These are phyloP conservation scores for Prosopocoilus inquinatus DNA, from an alignment of 2,888 invertebrate species.

Conservation along the genomic window DNA sequence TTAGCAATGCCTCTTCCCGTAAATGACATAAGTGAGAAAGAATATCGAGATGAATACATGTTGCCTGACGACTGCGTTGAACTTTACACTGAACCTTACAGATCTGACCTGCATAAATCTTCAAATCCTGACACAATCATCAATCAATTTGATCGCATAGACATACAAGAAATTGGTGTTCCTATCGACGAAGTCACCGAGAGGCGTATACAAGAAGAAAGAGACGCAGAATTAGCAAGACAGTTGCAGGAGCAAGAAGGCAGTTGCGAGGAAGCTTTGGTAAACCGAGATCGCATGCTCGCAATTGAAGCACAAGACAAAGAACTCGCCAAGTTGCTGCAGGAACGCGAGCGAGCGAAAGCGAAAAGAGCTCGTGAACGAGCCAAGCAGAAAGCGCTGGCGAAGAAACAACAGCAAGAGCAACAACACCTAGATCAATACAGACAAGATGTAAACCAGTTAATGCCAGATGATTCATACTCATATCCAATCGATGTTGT, in stretches of 20 bases:
- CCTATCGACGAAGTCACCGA: conserved; percentile 52
- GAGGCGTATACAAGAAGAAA: conserved; percentile 60
- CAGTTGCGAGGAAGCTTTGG: conserved; percentile 56
- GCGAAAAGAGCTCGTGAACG: conserved; percentile 68
- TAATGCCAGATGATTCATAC: conserved; percentile 52
- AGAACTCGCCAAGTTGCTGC: conserved; percentile 72
- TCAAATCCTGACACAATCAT: conserved; percentile 15
- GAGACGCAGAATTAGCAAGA: conserved; percentile 73
- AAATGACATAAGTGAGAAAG: neutral
- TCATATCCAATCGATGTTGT: conserved; percentile 58
- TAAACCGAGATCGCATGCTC: conserved; percentile 60
- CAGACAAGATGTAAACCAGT: conserved; percentile 35
- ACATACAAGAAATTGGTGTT: conserved; percentile 51
- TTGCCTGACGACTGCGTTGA: conserved; percentile 29
- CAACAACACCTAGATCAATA: conserved; percentile 43
- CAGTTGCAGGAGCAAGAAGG: conserved; percentile 75
- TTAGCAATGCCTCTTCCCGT: conserved; percentile 45
- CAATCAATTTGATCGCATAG: conserved; percentile 42
- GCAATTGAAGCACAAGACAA: conserved; percentile 80
- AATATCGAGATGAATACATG: conserved; percentile 15
- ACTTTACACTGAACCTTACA: conserved; percentile 45
- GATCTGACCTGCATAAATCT: conserved; percentile 9
- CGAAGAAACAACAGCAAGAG: conserved; percentile 52
- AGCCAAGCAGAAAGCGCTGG: conserved; percentile 62
- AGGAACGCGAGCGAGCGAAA: conserved; percentile 71